Base-by-base conservation (phyloP, 1,140 invertebrate species). In the Caerostris extrusa region DNA sequence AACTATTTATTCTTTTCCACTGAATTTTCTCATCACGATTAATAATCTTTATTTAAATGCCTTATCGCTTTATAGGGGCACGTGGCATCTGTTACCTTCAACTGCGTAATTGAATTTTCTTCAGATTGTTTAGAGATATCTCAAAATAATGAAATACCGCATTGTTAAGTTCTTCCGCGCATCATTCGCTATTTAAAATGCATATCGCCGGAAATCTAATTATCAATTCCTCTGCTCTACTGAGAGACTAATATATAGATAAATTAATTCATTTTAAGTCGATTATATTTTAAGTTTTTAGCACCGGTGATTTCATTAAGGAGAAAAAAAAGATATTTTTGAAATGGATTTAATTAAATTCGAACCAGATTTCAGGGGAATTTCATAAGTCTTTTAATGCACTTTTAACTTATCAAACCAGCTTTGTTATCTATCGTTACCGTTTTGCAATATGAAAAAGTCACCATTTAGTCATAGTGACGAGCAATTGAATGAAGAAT, bases 341-440 rank as follows among this genome's bases (percentile, higher is more conserved):
- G 86, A 88, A 14, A 64, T 53, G 86, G 19, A 50, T 12, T 88
- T 88, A 88, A 88, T 88, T 88, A 88, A 88, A 88, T 88, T 88
- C 58, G 50, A 53, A 88, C 86, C 50, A 64, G 58, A 88, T 88
- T 88, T 64, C 6, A 8, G 57, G 19, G 8, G 53, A 50, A 77
- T 83, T n/a, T 57, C 82, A 57, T n/a, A 58, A 83, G 5, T n/a
- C 17, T 57, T 56, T 64, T 53, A 50, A 50, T 12, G 34, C 19
- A 0, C 19, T 77, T 83, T 83, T 57, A 56, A 56, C 55, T 83
- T 83, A n/a, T n/a, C n/a, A n/a, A n/a, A n/a, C n/a, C n/a, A n/a
- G n/a, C n/a, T n/a, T n/a, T n/a, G n/a, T n/a, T n/a, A n/a, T n/a
- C n/a, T n/a, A n/a, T n/a, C n/a, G n/a, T n/a, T n/a, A n/a, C n/a